These are phyloP conservation scores for Brachionichthys hirsutus DNA, from an alignment of 2,113 vertebrate genomes.

Conservation along the genomic window DNA sequence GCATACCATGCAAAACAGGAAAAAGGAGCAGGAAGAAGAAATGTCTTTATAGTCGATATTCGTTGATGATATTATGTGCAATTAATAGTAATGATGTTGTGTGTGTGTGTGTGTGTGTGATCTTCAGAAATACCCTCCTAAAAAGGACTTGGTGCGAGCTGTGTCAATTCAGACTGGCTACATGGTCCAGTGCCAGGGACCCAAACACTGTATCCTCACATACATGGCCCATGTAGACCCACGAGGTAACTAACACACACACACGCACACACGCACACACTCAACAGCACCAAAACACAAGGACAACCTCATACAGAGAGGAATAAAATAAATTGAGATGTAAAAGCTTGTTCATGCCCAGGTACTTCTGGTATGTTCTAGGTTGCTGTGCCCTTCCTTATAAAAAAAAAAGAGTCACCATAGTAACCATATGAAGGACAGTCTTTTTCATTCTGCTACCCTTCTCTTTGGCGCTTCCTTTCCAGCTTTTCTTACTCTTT, in stretches of 20 bases:
- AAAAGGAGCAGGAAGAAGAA: too few relatives aligned
- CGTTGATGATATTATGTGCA: too few relatives aligned
- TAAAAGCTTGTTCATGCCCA: too few relatives aligned
- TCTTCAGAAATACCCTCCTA: slow-evolving; percentile 90
- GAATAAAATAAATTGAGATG: too few relatives aligned
- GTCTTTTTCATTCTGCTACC: slow-evolving; percentile 9
- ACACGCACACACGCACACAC: too few relatives aligned
- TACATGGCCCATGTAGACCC: slow-evolving; percentile 97
- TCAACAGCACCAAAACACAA: too few relatives aligned
- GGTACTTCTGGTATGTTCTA: slow-evolving; percentile 1
- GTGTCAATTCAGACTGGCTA: slow-evolving; percentile 96
- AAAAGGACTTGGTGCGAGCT: slow-evolving; percentile 91
- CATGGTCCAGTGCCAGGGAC: slow-evolving; percentile 85
- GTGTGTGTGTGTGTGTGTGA: slow-evolving; percentile 1
- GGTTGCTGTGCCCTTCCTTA: slow-evolving; percentile 40
- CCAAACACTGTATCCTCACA: slow-evolving; percentile 84
- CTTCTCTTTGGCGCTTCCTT: neutral
- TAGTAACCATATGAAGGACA: slow-evolving; percentile 62
- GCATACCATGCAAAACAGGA: too few relatives aligned
- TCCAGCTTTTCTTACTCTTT: neutral
- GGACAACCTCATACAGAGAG: too few relatives aligned
- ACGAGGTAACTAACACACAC: slow-evolving; percentile 78
- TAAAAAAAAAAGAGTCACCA: slow-evolving; percentile 53
- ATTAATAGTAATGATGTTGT: too few relatives aligned
- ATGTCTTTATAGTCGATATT: too few relatives aligned